Conservation (phyloP, 2,888 invertebrate genomes). For the Zhuqinia jingwanae region DNA sequence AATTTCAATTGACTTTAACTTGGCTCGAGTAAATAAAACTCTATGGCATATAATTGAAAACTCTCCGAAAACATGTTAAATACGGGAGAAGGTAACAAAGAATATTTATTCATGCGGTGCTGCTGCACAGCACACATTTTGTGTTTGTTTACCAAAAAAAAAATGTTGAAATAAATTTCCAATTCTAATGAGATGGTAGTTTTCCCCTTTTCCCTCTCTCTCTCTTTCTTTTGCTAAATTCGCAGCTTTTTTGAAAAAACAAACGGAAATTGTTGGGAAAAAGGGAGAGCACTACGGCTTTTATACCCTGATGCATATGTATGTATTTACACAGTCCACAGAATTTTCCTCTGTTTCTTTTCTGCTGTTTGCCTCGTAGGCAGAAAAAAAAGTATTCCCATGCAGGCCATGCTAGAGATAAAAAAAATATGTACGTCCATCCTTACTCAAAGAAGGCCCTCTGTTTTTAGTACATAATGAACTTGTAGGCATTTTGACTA, state of each 20-base stretch:
- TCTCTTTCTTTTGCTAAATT: slow-evolving; percentile 43
- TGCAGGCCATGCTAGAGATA: background rate
- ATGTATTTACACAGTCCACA: slow-evolving; percentile 10
- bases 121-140: too few species aligned
- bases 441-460: background rate
- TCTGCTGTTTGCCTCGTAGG: background rate
- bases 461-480: too few species aligned
- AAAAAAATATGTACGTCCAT: background rate
- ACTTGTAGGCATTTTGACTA: background rate
- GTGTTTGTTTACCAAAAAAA: background rate
- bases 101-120: background rate
- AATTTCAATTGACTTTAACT: too few species aligned
- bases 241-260: slow-evolving; percentile 24
- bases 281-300: background rate
- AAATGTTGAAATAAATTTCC: slow-evolving; percentile 53
- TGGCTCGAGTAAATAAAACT: too few species aligned
- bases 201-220: too few species aligned
- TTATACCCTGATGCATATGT: slow-evolving; percentile 44
- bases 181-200: slow-evolving; percentile 66
- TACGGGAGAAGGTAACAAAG: too few species aligned
- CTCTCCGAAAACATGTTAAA: too few species aligned
- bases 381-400: background rate
- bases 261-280: slow-evolving; percentile 33
- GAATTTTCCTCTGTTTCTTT: background rate
- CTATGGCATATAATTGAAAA: too few species aligned